Conservation (phyloP, 2,797 vertebrate genomes). For the Cryptoprocta ferox region DNA sequence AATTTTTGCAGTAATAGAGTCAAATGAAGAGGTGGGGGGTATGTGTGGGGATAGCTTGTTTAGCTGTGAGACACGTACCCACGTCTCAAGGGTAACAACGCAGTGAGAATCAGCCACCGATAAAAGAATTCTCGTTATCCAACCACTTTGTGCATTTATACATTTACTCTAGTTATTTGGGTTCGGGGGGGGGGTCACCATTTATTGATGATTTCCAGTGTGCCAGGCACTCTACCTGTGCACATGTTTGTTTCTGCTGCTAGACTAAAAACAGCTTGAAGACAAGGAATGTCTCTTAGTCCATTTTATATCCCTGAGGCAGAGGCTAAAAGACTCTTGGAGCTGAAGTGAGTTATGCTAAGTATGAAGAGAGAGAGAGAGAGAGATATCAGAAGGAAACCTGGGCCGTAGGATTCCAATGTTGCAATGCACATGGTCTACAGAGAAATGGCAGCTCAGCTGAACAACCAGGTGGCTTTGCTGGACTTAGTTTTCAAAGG, state of each 20-base stretch:
- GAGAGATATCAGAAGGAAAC: neutral
- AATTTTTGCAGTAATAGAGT: neutral
- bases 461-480: neutral
- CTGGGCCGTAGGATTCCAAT: neutral
- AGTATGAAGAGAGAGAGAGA: neutral
- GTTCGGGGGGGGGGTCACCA: neutral
- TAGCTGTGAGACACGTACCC: neutral
- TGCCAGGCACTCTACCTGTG: neutral
- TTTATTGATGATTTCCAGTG: neutral
- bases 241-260: neutral
- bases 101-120: neutral
- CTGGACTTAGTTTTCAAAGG: neutral
- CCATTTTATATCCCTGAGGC: neutral
- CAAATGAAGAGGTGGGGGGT: neutral
- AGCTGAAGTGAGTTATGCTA: neutral
- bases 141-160: neutral
- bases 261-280: neutral
- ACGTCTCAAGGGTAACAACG: conserved; percentile 2
- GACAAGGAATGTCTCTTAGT: neutral
- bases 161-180: neutral
- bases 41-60: neutral
- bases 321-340: neutral
- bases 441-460: neutral
- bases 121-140: neutral
- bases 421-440: neutral